Percentiles rank a stretch among this genome's conserved stretches.
These are phyloP conservation scores for Glaucidium brasilianum DNA, from an alignment of 2,113 vertebrate species.

Conservation along the genomic window DNA sequence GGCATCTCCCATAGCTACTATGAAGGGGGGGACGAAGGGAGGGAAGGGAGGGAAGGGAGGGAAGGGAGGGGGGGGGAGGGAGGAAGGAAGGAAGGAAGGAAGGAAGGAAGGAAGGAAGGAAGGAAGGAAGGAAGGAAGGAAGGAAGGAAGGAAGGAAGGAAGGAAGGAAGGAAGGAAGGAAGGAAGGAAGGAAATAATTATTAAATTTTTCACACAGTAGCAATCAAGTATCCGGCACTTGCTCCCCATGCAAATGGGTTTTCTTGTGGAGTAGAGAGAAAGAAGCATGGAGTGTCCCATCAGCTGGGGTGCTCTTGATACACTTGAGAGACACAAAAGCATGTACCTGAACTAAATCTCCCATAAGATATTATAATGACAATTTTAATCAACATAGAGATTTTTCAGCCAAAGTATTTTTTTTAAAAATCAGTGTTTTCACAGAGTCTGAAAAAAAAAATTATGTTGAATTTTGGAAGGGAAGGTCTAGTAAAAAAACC, in stretches of 20 bases:
- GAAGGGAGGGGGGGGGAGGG: too few relatives aligned
- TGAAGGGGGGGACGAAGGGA: not conserved
- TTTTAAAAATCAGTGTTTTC: not conserved
- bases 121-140: not conserved
- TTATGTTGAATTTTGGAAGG: not conserved
- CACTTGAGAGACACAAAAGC: not conserved
- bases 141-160: not conserved
- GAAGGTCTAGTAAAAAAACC: not conserved
- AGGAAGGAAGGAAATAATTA: too few relatives aligned
- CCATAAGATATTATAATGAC: not conserved
- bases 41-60: rapidly evolving
- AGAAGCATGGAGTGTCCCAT: not conserved
- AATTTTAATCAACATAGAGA: not conserved
- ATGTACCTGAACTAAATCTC: not conserved
- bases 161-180: not conserved
- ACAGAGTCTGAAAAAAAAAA: not conserved
- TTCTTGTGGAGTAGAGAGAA: not conserved
- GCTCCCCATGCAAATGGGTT: not conserved
- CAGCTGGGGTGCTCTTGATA: not conserved
- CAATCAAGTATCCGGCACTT: not conserved
- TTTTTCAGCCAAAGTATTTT: not conserved
- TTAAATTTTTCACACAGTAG: not conserved
- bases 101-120: too few relatives aligned
- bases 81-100: not conserved
- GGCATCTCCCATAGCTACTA: not conserved